Evolutionary conservation across 2,888 invertebrate species (phyloP), one percentile per base, ranked within the genome.

Genomic region (Tromatobia lineatoria): DNA sequence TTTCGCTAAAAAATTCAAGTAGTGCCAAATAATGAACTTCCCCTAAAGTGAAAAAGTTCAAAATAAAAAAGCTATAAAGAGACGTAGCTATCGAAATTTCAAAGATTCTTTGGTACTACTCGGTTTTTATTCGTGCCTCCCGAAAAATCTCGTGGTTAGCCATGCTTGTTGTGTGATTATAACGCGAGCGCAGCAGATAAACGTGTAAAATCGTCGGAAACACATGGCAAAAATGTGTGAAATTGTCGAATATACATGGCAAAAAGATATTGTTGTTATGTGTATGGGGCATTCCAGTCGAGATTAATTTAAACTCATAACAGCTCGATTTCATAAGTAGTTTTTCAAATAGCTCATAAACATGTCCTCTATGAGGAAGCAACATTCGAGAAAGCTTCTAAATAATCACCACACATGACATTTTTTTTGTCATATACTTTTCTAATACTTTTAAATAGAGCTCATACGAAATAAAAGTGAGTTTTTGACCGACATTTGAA

Each of bases 161-260:
- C 67, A 67, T 67, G 67, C 67, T 13, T 25, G 15, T 66, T 45
- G 38, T 66, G 64, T 23, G 66, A 18, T 23, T 66, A 45, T 6
- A 3, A 11, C 34, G 45, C 66, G 20, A 45, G 15, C 20, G 25
- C 29, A 29, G 29, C 15, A 8, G 18, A 45, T 11, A 38, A 38
- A 64, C 4, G 15, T 64, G 38, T 64, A 38, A 59, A 15, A 15
- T 59, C 57, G 25, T 59, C 23, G 57, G 13, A 59, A 20, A 10
- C 10, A 38, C 38, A 10, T 38, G 38, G 38, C 38, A 38, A 38
- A 38, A 38, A 3, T n/a, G 15, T 64, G 38, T 64, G 20, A 59
- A 15, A 15, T 59, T 29, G 25, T 59, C 23, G 57, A 15, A 59
- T 52, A 10, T 20, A 38, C 38, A 10, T 38, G 38, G 38, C 38